A percentile compares a stretch with the other conserved stretches of the same genome.
Conservation (phyloP, 2,888 invertebrate species). For the Eulithis testata region DNA sequence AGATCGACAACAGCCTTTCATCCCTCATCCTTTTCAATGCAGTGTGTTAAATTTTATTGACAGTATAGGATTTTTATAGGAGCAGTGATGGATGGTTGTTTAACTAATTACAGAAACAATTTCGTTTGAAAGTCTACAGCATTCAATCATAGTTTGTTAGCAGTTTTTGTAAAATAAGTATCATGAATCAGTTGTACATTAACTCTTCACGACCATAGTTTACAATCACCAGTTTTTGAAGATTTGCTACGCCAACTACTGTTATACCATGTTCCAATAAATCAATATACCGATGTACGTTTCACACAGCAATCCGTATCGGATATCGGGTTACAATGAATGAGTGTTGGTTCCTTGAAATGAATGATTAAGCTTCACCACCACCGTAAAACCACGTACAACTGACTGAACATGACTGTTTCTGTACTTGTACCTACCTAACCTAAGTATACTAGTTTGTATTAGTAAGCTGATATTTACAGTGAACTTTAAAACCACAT, state of each 20-base stretch:
- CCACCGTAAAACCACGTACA: slow-evolving; percentile 39
- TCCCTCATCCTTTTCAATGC: slow-evolving; percentile 6
- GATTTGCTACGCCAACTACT: slow-evolving; percentile 5
- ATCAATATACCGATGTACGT: slow-evolving; percentile 28
- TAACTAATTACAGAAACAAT: not conserved
- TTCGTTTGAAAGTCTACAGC: not conserved
- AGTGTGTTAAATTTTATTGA: not conserved
- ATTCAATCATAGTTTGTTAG: not conserved
- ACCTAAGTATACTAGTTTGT: not conserved
- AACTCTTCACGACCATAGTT: not conserved
- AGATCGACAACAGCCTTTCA: not conserved
- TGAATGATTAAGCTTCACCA: slow-evolving; percentile 45
- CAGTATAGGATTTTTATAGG: not conserved
- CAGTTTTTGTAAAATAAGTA: not conserved
- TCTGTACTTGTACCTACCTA: not conserved
- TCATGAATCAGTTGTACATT: slow-evolving; percentile 1
- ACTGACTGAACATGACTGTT: slow-evolving; percentile 9
- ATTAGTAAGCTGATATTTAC: slow-evolving; percentile 15
- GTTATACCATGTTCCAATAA: slow-evolving; percentile 24
- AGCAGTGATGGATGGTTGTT: slow-evolving; percentile 1
- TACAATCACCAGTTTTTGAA: not conserved
- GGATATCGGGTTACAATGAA: slow-evolving; percentile 33
- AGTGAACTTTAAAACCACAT: not conserved
- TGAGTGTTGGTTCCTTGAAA: slow-evolving; percentile 36
- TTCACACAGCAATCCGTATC: slow-evolving; percentile 32